Evolutionary conservation across 37 sponge, comb jelly and placozoan species (phyloP), one percentile per base, ranked within the genome.

Genomic region (Hexactinellida sp.): DNA sequence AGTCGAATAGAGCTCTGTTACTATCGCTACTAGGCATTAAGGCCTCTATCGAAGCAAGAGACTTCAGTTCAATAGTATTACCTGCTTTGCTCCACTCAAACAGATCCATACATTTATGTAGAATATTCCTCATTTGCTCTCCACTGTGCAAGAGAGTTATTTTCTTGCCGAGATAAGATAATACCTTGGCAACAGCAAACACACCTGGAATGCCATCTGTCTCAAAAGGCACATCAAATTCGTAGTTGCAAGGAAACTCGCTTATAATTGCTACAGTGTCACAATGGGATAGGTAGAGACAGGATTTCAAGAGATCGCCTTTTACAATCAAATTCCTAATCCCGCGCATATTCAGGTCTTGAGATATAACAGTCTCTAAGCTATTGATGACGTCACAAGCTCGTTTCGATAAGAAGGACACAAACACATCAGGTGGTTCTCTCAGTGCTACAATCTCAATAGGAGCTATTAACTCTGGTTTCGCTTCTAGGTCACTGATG

Each of bases 201-300:
- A 91, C 94, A 13, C 94, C 94, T 19, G 92, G 92, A 0, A 90
- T 84, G 1, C 94, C 94, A 36, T 94, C 94, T 36, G 94, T 94
- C 39, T 94, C 94, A 36, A 87, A 88, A 36, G 91, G 90, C 82
- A 83, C 85, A 32, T 86, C 82, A 23, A 35, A 54, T 30, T 91
- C 82, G 36, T 37, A 37, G 19, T 54, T 9, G 82, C 84, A 90
- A 24, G 96, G 93, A 83, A 93, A 93, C 13, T 92, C 93, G 13
- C 88, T 88, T 37, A 87, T 84, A 55, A 96, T 84, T 28, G 90
- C 94, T 1, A 96, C 92, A 0, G 82, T 86, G 3, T 47, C 85
- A 37, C 91, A 82, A 82, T 89, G 90, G 0, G 93, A 91, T 36
- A 96, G 89, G 16, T 84, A 55, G 34, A 92, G 88, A 55, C 85